These are phyloP conservation scores for Eueremaeus valkanovi DNA, from an alignment of 2,888 invertebrate species.

Conservation along the genomic window DNA sequence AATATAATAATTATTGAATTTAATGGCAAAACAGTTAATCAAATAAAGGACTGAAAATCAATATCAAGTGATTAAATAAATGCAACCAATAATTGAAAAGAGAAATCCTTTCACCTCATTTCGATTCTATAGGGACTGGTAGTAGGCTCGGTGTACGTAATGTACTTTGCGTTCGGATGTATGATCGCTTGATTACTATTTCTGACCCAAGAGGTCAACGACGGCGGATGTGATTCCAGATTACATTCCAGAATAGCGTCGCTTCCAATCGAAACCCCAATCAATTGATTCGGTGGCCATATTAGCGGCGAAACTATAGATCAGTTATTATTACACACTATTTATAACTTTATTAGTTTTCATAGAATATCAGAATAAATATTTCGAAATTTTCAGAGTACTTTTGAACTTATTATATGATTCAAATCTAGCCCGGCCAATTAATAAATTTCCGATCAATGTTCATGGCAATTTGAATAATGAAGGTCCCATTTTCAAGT, in stretches of 20 bases:
- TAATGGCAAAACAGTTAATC: background rate
- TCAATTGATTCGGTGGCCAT: slow-evolving; percentile 85
- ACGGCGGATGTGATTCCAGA: slow-evolving; percentile 84
- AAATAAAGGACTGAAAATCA: background rate
- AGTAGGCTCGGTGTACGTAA: slow-evolving; percentile 56
- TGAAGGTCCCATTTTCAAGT: no score
- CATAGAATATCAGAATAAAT: no score
- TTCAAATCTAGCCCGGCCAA: no score
- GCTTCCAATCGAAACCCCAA: slow-evolving; percentile 71
- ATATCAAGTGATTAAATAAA: background rate
- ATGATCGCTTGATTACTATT: slow-evolving; percentile 71
- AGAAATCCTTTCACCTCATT: slow-evolving; percentile 62
- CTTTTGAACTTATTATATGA: no score
- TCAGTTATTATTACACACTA: background rate
- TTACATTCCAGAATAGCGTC: slow-evolving; percentile 89
- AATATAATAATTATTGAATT: no score
- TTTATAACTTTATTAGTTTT: no score
- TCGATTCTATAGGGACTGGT: slow-evolving; percentile 80
- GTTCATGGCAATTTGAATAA: no score
- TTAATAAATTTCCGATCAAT: no score
- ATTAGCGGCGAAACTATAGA: slow-evolving; percentile 84
- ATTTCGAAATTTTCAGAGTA: no score
- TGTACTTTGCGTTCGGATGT: slow-evolving; percentile 79
- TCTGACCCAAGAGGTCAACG: slow-evolving; percentile 79
- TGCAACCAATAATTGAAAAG: background rate